Base-by-base conservation (phyloP, 1,140 invertebrate species). In the Penaeus chinensis region DNA sequence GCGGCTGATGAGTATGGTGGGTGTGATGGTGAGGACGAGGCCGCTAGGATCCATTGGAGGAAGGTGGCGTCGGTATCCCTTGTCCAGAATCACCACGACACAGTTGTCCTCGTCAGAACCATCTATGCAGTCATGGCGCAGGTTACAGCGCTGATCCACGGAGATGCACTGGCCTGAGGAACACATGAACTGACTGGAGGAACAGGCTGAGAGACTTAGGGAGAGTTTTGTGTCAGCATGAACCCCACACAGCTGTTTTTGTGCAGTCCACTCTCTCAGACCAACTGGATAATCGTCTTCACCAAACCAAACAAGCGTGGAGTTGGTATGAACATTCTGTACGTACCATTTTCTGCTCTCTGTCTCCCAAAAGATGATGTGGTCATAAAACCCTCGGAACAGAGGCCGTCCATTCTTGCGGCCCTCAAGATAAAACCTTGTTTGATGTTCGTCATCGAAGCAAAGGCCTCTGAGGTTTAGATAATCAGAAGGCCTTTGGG, bases 91-190 rank as follows among this genome's bases (percentile, higher is more conserved):
- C 32, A 63, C 54, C 20, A 63, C 19, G 3, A 18, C 92, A 83
- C 92, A 92, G 62, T 91, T 76, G 10, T 90, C 87, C 91, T 94
- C 94, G 91, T 94, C 94, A 42, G 91, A 91, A n/a, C 90, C 89
- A 81, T 92, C 92, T 18, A 89, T 88, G 90, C 93, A 93, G 84
- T 93, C 92, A 32, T 81, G 77, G 74, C 90, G 84, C n/a, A 91
- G 90, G 90, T 94, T 90, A 89, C 93, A 93, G 27, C 91, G 89
- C 20, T 82, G 85, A 47, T 90, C 90, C 32, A 89, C 82, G 16
- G 91, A 89, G 63, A 94, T 92, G 90, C 94, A 94, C 62, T 89
- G 74, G 20, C 91, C 89, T 63, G 91, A 78, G 47, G 77, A 81
- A 83, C 92, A 92, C 63, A 90, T 89, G 84, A 92, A 92, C 77